Evolutionary conservation across 2,888 invertebrate genomes (phyloP).

Genomic region (Dione vanillae): DNA sequence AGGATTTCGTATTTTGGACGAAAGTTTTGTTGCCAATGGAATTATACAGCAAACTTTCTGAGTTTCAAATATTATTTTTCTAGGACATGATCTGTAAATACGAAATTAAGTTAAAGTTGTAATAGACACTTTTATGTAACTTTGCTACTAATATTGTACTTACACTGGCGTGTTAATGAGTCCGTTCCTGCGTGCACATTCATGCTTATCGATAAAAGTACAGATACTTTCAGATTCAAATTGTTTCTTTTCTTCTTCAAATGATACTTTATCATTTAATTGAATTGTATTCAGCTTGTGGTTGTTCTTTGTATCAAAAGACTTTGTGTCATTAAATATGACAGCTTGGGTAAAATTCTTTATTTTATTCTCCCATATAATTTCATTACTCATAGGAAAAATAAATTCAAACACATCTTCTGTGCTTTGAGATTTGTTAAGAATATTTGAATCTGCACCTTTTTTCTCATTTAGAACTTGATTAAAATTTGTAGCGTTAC

Average conservation of each 20-base stretch:
- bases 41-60: conserved; percentile 63
- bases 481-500: conserved; percentile 4
- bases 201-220: conserved; percentile 60
- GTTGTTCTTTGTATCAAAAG: conserved; percentile 10
- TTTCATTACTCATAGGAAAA: conserved; percentile 54
- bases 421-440: conserved; percentile 22
- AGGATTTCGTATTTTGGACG: conserved; percentile 54
- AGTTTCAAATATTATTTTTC: conserved; percentile 43
- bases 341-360: conserved; percentile 24
- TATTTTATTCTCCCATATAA: conserved; percentile 23
- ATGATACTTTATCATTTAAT: conserved; percentile 47
- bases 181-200: conserved; percentile 62
- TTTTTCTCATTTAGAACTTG: conserved; percentile 32
- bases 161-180: conserved; percentile 56
- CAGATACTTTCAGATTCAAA: conserved; percentile 61
- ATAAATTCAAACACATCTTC: conserved; percentile 58
- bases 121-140: no score
- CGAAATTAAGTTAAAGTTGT: conserved; percentile 32
- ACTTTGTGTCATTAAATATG: conserved; percentile 20
- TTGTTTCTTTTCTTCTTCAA: conserved; percentile 45
- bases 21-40: conserved; percentile 51
- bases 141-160: no score
- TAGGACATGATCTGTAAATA: conserved; percentile 46
- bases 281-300: conserved; percentile 37
- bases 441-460: conserved; percentile 27